Percentiles rank a stretch among this genome's conserved stretches.
Evolutionary conservation across 2,113 vertebrate species (phyloP).

Genomic region (Rhombomys opimus): DNA sequence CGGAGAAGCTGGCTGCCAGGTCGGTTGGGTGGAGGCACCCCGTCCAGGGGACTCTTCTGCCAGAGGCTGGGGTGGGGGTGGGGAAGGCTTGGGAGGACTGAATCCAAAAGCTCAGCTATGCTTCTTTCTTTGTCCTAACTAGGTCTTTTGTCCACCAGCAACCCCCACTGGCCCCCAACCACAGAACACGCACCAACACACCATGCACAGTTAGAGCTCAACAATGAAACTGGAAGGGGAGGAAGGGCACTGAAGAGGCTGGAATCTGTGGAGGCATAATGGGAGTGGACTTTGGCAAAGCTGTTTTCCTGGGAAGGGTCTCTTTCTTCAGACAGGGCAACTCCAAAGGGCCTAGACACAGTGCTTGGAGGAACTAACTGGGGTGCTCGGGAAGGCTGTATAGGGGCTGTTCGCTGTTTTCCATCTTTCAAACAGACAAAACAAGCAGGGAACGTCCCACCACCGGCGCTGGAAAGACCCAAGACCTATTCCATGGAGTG

Average conservation of each 20-base stretch:
- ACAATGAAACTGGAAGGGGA: slow-evolving; percentile 75
- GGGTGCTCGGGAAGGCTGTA: slow-evolving; percentile 69
- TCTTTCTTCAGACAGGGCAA: slow-evolving; percentile 75
- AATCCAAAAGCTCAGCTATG: slow-evolving; percentile 79
- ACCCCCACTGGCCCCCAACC: slow-evolving; percentile 65
- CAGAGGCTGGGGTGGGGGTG: slow-evolving; percentile 12
- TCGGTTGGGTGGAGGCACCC: slow-evolving; percentile 55
- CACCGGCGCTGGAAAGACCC: not conserved
- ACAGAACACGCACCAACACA: slow-evolving; percentile 74
- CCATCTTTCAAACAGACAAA: not conserved
- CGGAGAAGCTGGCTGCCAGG: slow-evolving; percentile 67
- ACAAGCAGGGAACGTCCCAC: not conserved
- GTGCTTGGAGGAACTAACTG: slow-evolving; percentile 69
- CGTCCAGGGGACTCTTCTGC: slow-evolving; percentile 19
- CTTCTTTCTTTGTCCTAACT: slow-evolving; percentile 72
- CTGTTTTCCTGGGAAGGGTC: slow-evolving; percentile 76
- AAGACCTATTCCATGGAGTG: not conserved
- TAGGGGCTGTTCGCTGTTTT: not conserved
- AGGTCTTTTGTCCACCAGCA: slow-evolving; percentile 70
- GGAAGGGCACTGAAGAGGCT: slow-evolving; percentile 63
- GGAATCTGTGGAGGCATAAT: slow-evolving; percentile 69
- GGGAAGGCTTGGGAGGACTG: slow-evolving; percentile 42
- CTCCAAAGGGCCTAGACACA: slow-evolving; percentile 79
- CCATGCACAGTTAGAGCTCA: slow-evolving; percentile 79
- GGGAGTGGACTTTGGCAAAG: slow-evolving; percentile 75